Evolutionary conservation across 2,888 invertebrate species (phyloP), one percentile per base, ranked within the genome.

Genomic region (Stictocephala bisonia): DNA sequence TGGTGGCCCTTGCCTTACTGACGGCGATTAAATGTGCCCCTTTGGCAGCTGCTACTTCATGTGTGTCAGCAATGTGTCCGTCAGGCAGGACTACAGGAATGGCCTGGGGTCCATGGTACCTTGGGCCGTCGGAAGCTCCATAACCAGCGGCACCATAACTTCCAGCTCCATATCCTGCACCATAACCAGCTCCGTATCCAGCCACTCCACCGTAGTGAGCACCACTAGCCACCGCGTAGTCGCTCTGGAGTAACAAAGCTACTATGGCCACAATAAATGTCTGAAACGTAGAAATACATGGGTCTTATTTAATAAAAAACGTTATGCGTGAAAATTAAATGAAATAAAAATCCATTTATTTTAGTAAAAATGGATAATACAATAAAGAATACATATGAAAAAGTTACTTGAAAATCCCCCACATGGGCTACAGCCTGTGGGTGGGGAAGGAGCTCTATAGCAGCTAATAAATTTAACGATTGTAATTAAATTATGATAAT

Each of bases 21-120:
- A 71, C 68, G 15, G 70, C 73, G 13, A 68, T 60, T n/a, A 75
- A 51, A 48, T 75, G 75, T n/a, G 71, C 73, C 22, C 40, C 13
- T 41, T 69, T 73, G n/a, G 75, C 75, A 35, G 73, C 73, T 0
- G 69, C 75, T 15, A 75, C 75, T 56, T 75, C 72, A 15, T 71
- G 72, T 2, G 75, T 75, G 60, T 75, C 75, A 2, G 64, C 64
- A 1, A 64, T 64, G 64, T 64, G 64, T n/a, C 64, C 64, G 44
- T 64, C 64, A 13, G 64, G 41, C 1, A 64, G 44, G 35, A 67
- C 73, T 3, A 72, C 72, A 20, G 72, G 72, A 0, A 72, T 41
- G 15, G 64, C 72, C 15, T 24, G 72, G 13, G 72, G 72, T 50
- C 72, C 64, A 41, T 72, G 64, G 64, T 64, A 64, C 44, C 44